Evolutionary conservation across 1,140 invertebrate genomes (phyloP).

Genomic region (Eumeta japonica): DNA sequence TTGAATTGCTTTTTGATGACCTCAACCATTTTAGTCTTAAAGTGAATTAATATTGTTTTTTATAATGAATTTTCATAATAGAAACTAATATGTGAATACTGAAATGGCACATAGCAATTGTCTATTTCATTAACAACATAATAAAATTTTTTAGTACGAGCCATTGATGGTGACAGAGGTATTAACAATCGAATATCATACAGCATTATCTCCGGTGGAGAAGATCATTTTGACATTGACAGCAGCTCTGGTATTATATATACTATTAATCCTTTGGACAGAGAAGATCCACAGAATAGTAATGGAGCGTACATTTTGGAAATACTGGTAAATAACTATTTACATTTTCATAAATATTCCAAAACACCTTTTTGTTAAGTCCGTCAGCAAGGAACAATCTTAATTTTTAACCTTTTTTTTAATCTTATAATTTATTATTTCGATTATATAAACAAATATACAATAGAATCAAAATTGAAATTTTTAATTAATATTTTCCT

Average conservation of each 20-base stretch:
- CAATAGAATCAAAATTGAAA: too few species aligned
- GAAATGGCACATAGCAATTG: too few species aligned
- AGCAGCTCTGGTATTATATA: constrained; percentile 76
- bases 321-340: constrained; percentile 62
- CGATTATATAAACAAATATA: too few species aligned
- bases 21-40: too few species aligned
- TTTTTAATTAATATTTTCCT: too few species aligned
- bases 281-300: constrained; percentile 76
- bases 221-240: constrained; percentile 75
- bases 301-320: constrained; percentile 86
- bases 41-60: too few species aligned
- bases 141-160: constrained; percentile 66
- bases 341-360: constrained; percentile 3
- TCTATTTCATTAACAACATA: neutral
- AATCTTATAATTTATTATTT: constrained; percentile 4
- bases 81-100: too few species aligned
- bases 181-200: constrained; percentile 87
- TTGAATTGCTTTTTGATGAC: too few species aligned
- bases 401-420: neutral
- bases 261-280: constrained; percentile 74
- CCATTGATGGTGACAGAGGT: constrained; percentile 88
- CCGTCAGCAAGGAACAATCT: neutral
- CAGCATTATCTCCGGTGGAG: constrained; percentile 72
- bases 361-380: constrained; percentile 1
- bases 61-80: too few species aligned